Evolutionary conservation across 2,888 invertebrate genomes (phyloP).

Genomic region (Protophormia terraenovae): DNA sequence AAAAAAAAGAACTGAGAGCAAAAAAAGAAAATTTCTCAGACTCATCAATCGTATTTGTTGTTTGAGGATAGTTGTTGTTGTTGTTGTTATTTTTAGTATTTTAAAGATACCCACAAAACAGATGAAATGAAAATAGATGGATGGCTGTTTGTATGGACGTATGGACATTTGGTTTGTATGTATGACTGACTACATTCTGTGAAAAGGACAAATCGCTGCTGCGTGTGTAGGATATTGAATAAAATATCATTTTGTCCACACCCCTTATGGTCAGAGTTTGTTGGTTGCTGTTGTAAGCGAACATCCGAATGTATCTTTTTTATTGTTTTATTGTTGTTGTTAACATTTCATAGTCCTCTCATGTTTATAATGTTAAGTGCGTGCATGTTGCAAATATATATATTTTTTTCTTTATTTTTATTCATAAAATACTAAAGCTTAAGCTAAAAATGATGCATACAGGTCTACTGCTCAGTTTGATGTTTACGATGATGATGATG

Average conservation of each 20-base stretch:
- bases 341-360: slow-evolving; percentile 31
- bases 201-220: slow-evolving; percentile 75
- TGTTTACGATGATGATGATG: slow-evolving; percentile 50
- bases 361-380: slow-evolving; percentile 63
- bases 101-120: slow-evolving; percentile 42
- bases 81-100: slow-evolving; percentile 40
- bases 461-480: slow-evolving; percentile 1
- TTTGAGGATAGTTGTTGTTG: slow-evolving; percentile 53
- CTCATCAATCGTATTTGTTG: slow-evolving; percentile 79
- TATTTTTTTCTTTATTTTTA: not conserved
- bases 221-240: slow-evolving; percentile 78
- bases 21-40: slow-evolving; percentile 61
- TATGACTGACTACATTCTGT: slow-evolving; percentile 55
- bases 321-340: slow-evolving; percentile 30
- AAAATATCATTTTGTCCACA: slow-evolving; percentile 80
- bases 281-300: not conserved
- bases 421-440: slow-evolving; percentile 18
- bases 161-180: not conserved
- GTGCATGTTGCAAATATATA: slow-evolving; percentile 66
- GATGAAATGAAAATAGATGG: slow-evolving; percentile 7
- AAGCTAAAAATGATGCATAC: slow-evolving; percentile 5
- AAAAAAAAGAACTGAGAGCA: slow-evolving; percentile 24
- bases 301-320: not conserved
- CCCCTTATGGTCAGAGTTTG: slow-evolving; percentile 71
- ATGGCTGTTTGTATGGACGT: not conserved